phyloP scores from a whole-genome alignment of 1,140 invertebrate genomes.

The Tetragonula clypearis region DNA sequence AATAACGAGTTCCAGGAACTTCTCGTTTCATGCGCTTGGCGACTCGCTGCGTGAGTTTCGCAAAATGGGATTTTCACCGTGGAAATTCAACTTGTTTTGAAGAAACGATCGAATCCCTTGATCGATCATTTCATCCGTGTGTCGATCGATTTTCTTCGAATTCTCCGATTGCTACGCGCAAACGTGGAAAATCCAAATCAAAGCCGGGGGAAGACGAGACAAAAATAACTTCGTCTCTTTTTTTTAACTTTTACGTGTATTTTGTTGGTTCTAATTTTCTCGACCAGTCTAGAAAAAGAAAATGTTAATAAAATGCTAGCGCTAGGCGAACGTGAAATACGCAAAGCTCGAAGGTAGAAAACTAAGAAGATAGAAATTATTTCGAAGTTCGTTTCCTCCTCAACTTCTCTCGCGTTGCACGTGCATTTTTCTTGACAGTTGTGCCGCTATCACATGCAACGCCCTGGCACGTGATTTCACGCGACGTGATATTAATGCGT shows the following conservation, averaged over 20 bases:
- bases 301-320: not conserved
- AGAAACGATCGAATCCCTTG: slow-evolving; percentile 25
- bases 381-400: no score
- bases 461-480: no score
- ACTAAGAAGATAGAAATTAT: not conserved
- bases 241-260: no score
- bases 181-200: no score
- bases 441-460: no score
- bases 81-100: not conserved
- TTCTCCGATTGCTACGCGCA: no score
- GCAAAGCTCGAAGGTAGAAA: not conserved
- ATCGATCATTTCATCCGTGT: not conserved
- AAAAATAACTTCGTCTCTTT: no score
- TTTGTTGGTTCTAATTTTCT: no score
- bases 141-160: no score
- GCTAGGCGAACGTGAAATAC: not conserved
- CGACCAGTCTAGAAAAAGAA: no score
- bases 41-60: not conserved
- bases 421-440: not conserved
- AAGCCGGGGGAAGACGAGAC: no score
- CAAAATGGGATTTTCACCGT: not conserved
- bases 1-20: slow-evolving; percentile 43
- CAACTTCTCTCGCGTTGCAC: not conserved
- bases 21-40: not conserved
- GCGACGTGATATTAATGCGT: no score